Conservation (phyloP, 2,888 invertebrate species). For the Mycalesis mineus region DNA sequence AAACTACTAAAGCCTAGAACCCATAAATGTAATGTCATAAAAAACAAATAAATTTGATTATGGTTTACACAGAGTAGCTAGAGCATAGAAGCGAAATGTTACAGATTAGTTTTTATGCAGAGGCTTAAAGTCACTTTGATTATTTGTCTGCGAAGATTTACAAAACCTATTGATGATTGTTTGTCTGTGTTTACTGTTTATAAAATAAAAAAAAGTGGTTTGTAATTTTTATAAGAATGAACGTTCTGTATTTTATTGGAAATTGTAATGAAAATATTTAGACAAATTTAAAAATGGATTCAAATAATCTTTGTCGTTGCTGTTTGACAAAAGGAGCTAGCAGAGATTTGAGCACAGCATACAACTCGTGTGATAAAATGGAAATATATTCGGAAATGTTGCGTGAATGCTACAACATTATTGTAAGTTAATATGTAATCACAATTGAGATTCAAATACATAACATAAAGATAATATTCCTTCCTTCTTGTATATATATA, state of each 20-base stretch:
- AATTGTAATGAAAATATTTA: no score
- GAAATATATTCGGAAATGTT: constrained; percentile 58
- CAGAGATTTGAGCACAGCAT: constrained; percentile 47
- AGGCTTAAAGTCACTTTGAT: no score
- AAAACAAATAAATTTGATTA: background rate
- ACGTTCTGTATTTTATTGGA: no score
- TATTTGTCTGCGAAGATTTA: background rate
- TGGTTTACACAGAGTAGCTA: background rate
- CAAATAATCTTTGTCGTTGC: constrained; percentile 40
- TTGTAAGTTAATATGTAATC: constrained; percentile 40
- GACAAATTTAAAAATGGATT: constrained; percentile 43
- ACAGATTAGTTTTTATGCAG: background rate
- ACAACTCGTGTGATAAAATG: constrained; percentile 45
- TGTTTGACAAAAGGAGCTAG: constrained; percentile 44
- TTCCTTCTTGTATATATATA: no score
- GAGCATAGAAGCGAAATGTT: background rate
- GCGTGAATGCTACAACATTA: constrained; percentile 56
- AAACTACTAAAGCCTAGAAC: background rate
- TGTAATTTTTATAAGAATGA: no score
- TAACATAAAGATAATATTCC: no score
- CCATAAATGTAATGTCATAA: background rate
- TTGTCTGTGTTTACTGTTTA: background rate
- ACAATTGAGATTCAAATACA: no score
- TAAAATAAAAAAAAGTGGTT: background rate
- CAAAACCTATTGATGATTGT: background rate